phyloP scores from a whole-genome alignment of 2,888 invertebrate species.

The Andrena bicolor region DNA sequence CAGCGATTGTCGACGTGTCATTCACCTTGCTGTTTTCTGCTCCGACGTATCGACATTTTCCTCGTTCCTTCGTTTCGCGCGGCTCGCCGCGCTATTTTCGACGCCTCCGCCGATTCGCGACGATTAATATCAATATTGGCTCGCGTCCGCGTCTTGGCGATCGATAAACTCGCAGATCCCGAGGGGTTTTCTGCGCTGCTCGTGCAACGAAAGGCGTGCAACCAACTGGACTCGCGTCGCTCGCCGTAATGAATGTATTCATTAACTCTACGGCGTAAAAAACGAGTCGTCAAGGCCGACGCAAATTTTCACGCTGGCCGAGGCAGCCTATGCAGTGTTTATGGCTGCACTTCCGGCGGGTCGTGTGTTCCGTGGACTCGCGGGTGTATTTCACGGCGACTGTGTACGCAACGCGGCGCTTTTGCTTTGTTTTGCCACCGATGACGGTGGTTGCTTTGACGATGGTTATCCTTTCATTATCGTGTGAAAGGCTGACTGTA shows the following conservation, averaged over 20 bases:
- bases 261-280: slow-evolving; percentile 10
- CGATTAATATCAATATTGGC: slow-evolving; percentile 46
- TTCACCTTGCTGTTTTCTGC: slow-evolving; percentile 55
- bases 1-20: slow-evolving; percentile 54
- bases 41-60: slow-evolving; percentile 43
- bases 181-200: no score
- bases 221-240: background rate
- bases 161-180: slow-evolving; percentile 18
- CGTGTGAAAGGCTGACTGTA: background rate
- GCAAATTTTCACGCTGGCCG: slow-evolving; percentile 39
- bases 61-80: slow-evolving; percentile 32
- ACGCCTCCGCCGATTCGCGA: slow-evolving; percentile 7
- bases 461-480: background rate
- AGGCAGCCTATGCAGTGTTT: slow-evolving; percentile 54
- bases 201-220: background rate
- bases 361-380: slow-evolving; percentile 55
- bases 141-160: background rate
- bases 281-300: slow-evolving; percentile 5
- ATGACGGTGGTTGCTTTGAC: slow-evolving; percentile 1
- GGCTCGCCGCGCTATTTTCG: slow-evolving; percentile 27
- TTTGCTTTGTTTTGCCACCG: slow-evolving; percentile 56
- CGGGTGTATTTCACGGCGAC: slow-evolving; percentile 60
- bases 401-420: slow-evolving; percentile 45
- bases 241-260: slow-evolving; percentile 6
- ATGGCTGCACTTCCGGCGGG: slow-evolving; percentile 69